Percentiles rank a stretch among this genome's conserved stretches.
phyloP scores from a whole-genome alignment of 2,797 vertebrate species.

The Peromyscus attwateri region DNA sequence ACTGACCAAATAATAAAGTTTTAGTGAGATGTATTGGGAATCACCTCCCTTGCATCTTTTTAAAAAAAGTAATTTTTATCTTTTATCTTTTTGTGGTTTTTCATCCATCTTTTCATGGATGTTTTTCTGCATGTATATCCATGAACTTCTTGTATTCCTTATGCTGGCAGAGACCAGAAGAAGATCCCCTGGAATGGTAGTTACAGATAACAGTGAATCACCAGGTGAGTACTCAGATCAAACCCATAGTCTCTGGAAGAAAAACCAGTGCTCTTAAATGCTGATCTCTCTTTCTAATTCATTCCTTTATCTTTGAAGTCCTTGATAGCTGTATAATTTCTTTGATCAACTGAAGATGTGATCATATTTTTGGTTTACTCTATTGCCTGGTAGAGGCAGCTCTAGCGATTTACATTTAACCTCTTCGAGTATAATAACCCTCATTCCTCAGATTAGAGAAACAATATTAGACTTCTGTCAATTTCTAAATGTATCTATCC shows the following conservation, averaged over 20 bases:
- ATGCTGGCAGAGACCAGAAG: not conserved
- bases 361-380: not conserved
- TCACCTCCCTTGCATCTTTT: not conserved
- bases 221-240: not conserved
- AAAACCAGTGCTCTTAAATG: not conserved
- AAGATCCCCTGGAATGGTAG: not conserved
- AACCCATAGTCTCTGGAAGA: not conserved
- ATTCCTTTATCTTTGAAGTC: not conserved
- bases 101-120: not conserved
- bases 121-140: not conserved
- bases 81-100: not conserved
- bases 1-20: not conserved
- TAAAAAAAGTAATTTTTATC: not conserved
- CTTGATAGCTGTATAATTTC: not conserved
- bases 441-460: not conserved
- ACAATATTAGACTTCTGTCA: not conserved
- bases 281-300: not conserved
- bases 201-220: not conserved
- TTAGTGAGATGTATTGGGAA: not conserved
- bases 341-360: not conserved
- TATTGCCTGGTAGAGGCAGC: not conserved
- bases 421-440: not conserved
- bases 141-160: not conserved
- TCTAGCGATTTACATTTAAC: not conserved
- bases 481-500: not conserved